Evolutionary conservation across 2,888 invertebrate species (phyloP).

Genomic region (Conchocele bisecta): DNA sequence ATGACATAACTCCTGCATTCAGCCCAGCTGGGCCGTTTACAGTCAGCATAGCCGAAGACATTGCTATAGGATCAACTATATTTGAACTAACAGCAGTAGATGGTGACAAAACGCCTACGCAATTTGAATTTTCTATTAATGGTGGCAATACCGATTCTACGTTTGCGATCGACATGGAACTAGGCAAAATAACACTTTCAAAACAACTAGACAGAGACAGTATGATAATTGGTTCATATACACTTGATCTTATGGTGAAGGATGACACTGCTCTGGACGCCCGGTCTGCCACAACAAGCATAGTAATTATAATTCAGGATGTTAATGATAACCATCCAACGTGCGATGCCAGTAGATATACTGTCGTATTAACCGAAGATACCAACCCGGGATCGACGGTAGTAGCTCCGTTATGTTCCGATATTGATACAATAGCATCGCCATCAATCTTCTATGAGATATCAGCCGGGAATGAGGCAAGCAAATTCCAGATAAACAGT

Average conservation of each 20-base stretch:
- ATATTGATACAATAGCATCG: conserved; percentile 48
- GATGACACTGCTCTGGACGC: conserved; percentile 55
- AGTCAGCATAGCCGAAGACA: conserved; percentile 48
- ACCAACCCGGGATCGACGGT: conserved; percentile 37
- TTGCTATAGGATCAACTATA: conserved; percentile 52
- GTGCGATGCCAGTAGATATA: conserved; percentile 53
- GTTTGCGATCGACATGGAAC: conserved; percentile 62
- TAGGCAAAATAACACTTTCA: conserved; percentile 59
- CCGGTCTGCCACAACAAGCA: conserved; percentile 56
- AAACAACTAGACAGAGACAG: conserved; percentile 61
- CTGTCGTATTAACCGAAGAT: conserved; percentile 41
- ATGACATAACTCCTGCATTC: conserved; percentile 70
- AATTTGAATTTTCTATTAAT: conserved; percentile 60
- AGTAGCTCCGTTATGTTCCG: conserved; percentile 34
- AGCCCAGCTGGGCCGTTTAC: conserved; percentile 52
- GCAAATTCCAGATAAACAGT: conserved; percentile 48
- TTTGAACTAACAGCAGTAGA: conserved; percentile 65
- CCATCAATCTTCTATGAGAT: conserved; percentile 43
- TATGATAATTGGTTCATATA: conserved; percentile 49
- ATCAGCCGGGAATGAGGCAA: conserved; percentile 40
- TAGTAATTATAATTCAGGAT: conserved; percentile 61
- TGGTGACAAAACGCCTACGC: conserved; percentile 57
- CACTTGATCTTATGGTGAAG: conserved; percentile 56
- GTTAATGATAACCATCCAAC: conserved; percentile 67
- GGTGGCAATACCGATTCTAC: conserved; percentile 59